Percentiles rank a stretch among this genome's conserved stretches.
phyloP scores from a whole-genome alignment of 1,140 invertebrate species.

The Cotesia vestalis region DNA sequence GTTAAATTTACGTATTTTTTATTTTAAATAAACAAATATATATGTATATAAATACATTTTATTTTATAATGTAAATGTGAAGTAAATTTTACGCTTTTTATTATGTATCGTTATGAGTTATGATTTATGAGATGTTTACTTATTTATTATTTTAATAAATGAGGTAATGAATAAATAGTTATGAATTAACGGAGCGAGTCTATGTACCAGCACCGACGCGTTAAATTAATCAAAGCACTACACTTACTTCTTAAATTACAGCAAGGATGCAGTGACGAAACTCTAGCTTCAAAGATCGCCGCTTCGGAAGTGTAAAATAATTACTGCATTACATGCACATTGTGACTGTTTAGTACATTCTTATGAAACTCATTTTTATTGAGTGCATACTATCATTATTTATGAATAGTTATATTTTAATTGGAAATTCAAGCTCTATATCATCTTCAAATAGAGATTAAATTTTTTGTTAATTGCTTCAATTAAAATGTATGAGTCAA shows the following conservation, averaged over 20 bases:
- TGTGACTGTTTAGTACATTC: no score
- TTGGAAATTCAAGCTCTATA: no score
- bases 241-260: slow-evolving; percentile 36
- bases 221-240: slow-evolving; percentile 38
- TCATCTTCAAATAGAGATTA: no score
- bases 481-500: no score
- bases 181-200: neutral
- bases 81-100: no score
- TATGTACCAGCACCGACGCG: slow-evolving; percentile 30
- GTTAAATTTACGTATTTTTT: slow-evolving; percentile 6
- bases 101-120: neutral
- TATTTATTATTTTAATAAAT: no score
- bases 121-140: neutral
- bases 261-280: slow-evolving; percentile 53
- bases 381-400: no score
- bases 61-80: no score
- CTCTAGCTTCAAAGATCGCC: slow-evolving; percentile 55
- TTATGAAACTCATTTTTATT: no score
- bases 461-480: no score
- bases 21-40: neutral
- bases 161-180: no score
- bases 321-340: slow-evolving; percentile 9
- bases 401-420: no score
- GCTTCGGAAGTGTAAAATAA: slow-evolving; percentile 25
- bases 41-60: neutral